Percentiles rank a stretch among this genome's conserved stretches.
These are phyloP conservation scores for Otis tarda DNA, from an alignment of 2,113 vertebrate species.

Conservation along the genomic window DNA sequence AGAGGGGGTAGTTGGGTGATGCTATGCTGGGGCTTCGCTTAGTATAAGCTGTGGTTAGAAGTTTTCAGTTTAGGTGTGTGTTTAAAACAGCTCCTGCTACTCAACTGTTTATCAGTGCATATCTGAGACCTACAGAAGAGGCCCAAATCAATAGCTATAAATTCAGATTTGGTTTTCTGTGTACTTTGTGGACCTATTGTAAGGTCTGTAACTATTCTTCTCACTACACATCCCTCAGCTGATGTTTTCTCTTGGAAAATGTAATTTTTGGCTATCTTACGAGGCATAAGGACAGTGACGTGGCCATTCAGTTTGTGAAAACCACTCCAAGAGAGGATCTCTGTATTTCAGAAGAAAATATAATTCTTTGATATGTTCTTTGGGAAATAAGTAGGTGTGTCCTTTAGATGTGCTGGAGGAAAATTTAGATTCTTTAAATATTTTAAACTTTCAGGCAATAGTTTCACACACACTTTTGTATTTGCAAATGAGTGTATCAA, in stretches of 20 bases:
- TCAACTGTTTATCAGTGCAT: background rate
- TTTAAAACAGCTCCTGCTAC: background rate
- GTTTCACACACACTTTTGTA: background rate
- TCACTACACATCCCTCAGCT: background rate
- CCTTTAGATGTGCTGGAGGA: background rate
- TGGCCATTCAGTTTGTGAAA: background rate
- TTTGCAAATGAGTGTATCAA: background rate
- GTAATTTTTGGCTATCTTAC: background rate
- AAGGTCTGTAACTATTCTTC: background rate
- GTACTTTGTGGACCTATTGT: background rate
- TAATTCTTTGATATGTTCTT: background rate
- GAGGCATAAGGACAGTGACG: background rate
- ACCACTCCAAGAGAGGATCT: background rate
- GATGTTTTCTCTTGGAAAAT: background rate
- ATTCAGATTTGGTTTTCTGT: background rate
- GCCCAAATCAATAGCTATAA: background rate
- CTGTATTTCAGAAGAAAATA: background rate
- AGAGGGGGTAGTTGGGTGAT: background rate
- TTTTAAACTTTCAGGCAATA: background rate
- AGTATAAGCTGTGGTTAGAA: background rate
- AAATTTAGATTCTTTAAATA: background rate
- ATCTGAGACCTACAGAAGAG: background rate
- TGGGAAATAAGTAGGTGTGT: background rate
- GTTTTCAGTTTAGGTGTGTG: background rate
- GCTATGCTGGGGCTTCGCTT: background rate